phyloP scores from a whole-genome alignment of 1,140 invertebrate species.

The Hyles vespertilio region DNA sequence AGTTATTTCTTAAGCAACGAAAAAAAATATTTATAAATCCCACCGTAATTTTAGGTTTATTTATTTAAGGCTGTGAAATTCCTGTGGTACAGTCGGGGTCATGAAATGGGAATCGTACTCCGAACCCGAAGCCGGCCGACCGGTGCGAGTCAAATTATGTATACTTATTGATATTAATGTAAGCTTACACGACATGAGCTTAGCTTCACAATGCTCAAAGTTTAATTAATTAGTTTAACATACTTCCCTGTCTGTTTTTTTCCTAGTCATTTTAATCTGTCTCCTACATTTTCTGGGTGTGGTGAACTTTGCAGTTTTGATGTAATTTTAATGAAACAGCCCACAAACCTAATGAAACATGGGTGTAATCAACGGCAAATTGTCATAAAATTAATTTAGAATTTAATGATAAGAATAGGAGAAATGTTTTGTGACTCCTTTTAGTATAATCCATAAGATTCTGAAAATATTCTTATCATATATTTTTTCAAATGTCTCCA shows the following conservation, averaged over 20 bases:
- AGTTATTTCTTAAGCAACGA: too few relatives aligned
- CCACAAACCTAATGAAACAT: too few relatives aligned
- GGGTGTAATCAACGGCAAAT: too few relatives aligned
- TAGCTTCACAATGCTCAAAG: slow-evolving; percentile 44
- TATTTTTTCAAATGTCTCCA: too few relatives aligned
- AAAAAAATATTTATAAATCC: background rate
- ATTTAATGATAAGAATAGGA: too few relatives aligned
- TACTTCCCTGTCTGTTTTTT: slow-evolving; percentile 13
- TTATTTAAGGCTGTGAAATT: slow-evolving; percentile 7
- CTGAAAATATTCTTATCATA: too few relatives aligned
- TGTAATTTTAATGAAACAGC: too few relatives aligned
- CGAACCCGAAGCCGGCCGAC: too few relatives aligned
- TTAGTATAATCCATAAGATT: too few relatives aligned
- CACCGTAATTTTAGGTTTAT: background rate
- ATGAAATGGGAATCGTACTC: background rate
- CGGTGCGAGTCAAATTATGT: slow-evolving; percentile 22
- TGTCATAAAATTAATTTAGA: too few relatives aligned
- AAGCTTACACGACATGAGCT: slow-evolving; percentile 39
- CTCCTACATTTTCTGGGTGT: background rate
- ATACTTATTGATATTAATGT: slow-evolving; percentile 32
- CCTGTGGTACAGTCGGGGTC: background rate
- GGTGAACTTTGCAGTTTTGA: too few relatives aligned
- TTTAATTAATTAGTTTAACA: slow-evolving; percentile 12
- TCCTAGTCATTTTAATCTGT: slow-evolving; percentile 22
- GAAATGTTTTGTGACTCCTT: too few relatives aligned